Evolutionary conservation across 2,888 invertebrate genomes (phyloP).

Genomic region (Pterostichus niger): DNA sequence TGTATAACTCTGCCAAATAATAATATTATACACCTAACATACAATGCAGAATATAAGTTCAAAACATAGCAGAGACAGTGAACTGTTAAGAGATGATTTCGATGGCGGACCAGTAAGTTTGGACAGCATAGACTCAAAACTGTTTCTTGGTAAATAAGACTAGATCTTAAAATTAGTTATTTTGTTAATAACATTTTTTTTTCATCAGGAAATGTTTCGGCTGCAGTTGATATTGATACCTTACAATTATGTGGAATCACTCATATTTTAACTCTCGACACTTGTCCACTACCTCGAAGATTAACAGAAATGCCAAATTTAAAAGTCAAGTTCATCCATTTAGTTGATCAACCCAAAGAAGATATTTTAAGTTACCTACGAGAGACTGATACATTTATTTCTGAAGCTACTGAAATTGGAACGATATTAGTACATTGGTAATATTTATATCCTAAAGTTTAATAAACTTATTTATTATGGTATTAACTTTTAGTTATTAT

Average conservation of each 20-base stretch:
- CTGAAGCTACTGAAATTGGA: constrained; percentile 82
- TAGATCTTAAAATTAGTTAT: background rate
- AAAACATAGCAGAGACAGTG: constrained; percentile 45
- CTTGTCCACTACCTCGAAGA: constrained; percentile 89
- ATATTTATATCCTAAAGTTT: constrained; percentile 68
- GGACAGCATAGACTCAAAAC: constrained; percentile 79
- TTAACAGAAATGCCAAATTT: constrained; percentile 84
- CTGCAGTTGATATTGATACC: constrained; percentile 86
- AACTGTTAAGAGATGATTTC: constrained; percentile 72
- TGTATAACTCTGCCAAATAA: background rate
- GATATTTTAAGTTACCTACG: constrained; percentile 90
- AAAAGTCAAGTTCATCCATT: constrained; percentile 87
- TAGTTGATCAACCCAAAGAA: constrained; percentile 91
- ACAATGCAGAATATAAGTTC: constrained; percentile 39
- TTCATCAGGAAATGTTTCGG: constrained; percentile 86
- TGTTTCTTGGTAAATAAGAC: constrained; percentile 77
- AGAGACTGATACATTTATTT: constrained; percentile 88
- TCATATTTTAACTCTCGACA: constrained; percentile 90
- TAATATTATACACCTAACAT: background rate
- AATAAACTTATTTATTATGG: constrained; percentile 22
- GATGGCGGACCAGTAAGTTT: constrained; percentile 81
- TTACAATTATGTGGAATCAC: constrained; percentile 84
- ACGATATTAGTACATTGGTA: constrained; percentile 93
- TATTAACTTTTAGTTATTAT: constrained; percentile 83
- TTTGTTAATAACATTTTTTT: constrained; percentile 14